Conservation (phyloP, 2,113 vertebrate genomes). For the Nansenia antarctica region DNA sequence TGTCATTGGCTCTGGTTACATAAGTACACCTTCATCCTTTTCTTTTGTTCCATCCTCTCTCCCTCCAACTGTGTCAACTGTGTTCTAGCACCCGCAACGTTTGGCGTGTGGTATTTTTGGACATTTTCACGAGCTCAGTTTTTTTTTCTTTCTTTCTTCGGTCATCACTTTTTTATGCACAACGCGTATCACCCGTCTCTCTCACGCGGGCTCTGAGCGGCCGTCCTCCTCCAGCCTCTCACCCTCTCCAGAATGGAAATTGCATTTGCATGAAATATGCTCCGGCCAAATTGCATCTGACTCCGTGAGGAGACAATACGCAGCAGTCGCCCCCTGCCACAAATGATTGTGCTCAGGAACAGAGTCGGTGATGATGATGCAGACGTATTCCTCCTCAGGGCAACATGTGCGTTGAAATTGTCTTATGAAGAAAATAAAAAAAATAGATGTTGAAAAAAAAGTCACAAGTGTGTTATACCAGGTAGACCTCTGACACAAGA, state of each 20-base stretch:
- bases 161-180: constrained; percentile 69
- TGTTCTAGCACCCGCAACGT: too few relatives aligned
- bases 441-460: neutral
- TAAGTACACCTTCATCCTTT: too few relatives aligned
- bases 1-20: too few relatives aligned
- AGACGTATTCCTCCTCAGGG: constrained; percentile 65
- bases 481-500: neutral
- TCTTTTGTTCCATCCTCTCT: too few relatives aligned
- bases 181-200: constrained; percentile 70
- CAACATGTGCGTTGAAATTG: constrained; percentile 61
- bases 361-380: constrained; percentile 68
- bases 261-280: constrained; percentile 83
- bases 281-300: constrained; percentile 76
- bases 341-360: constrained; percentile 69
- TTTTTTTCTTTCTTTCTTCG: constrained; percentile 66
- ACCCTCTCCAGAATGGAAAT: constrained; percentile 72
- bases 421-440: too few relatives aligned
- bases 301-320: constrained; percentile 74
- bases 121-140: constrained; percentile 64
- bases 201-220: constrained; percentile 59
- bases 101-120: constrained; percentile 56
- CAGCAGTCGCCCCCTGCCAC: constrained; percentile 68
- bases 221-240: neutral
- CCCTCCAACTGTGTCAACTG: too few relatives aligned
- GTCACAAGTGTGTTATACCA: neutral